Percentiles rank a stretch among this genome's conserved stretches.
Evolutionary conservation across 2,113 vertebrate genomes (phyloP).

Genomic region (Rhadina sibilatrix): DNA sequence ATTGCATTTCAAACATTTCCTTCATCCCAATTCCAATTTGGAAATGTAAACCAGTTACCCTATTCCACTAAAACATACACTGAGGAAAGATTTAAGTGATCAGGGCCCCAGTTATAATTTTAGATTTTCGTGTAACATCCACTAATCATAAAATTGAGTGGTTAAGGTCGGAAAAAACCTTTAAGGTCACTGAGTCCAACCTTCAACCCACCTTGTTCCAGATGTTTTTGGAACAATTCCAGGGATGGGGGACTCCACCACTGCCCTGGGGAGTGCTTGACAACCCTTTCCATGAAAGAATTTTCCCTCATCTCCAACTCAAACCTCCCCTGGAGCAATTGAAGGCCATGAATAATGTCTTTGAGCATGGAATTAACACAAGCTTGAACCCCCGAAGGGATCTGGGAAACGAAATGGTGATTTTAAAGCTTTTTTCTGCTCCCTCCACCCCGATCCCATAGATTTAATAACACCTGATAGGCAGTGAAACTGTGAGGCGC

Average conservation of each 20-base stretch:
- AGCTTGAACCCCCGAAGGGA: neutral
- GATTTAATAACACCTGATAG: rapidly evolving
- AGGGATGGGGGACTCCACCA: neutral
- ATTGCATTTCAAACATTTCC: neutral
- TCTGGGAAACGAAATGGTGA: neutral
- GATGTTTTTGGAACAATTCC: neutral
- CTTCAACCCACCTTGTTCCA: neutral
- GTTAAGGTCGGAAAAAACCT: neutral
- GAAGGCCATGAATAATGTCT: neutral
- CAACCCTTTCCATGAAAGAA: neutral
- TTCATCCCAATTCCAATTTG: neutral
- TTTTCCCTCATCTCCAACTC: neutral
- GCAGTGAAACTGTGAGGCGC: neutral
- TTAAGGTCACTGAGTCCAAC: neutral
- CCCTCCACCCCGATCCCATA: rapidly evolving
- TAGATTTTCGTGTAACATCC: neutral
- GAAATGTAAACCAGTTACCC: neutral
- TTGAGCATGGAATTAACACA: neutral
- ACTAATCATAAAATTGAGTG: neutral
- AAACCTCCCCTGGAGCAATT: neutral
- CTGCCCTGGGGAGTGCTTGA: neutral
- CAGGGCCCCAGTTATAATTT: neutral
- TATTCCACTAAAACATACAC: rapidly evolving
- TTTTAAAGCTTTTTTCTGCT: neutral
- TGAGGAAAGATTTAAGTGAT: neutral